Evolutionary conservation across 2,888 invertebrate species (phyloP).

Genomic region (Synanthedon andrenaeformis): DNA sequence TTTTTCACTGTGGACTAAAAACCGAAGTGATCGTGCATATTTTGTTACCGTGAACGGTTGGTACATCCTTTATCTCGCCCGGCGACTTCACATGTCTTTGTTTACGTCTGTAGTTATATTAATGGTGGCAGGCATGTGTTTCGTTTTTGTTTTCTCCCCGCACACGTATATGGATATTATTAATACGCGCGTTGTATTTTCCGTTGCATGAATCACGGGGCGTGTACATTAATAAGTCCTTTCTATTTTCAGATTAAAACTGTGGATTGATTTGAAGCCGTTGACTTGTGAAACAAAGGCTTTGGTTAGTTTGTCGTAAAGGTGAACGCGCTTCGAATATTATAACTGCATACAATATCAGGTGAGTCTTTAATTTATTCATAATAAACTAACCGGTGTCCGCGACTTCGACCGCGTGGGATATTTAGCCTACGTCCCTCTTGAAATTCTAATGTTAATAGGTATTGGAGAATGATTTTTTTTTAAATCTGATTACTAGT

Average conservation of each 20-base stretch:
- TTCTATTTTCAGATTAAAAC: conserved; percentile 66
- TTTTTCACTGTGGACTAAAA: conserved; percentile 53
- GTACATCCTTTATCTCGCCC: conserved; percentile 33
- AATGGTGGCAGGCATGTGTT: conserved; percentile 36
- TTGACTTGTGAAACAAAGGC: conserved; percentile 64
- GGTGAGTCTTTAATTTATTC: too few relatives aligned
- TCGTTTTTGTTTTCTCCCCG: conserved; percentile 40
- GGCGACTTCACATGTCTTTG: conserved; percentile 45
- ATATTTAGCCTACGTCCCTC: too few relatives aligned
- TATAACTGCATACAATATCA: conserved; percentile 23
- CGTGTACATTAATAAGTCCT: conserved; percentile 56
- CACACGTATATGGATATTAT: conserved; percentile 29
- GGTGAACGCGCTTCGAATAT: conserved; percentile 54
- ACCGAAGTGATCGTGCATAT: conserved; percentile 40
- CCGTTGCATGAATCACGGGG: conserved; percentile 43
- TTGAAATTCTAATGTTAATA: too few relatives aligned
- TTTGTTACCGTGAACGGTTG: conserved; percentile 53
- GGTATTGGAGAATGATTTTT: too few relatives aligned
- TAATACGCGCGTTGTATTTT: conserved; percentile 39
- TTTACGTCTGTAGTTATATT: conserved; percentile 52
- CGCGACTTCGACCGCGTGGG: too few relatives aligned
- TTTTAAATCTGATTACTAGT: too few relatives aligned
- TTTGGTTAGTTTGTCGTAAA: conserved; percentile 43
- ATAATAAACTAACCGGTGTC: too few relatives aligned
- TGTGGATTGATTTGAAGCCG: conserved; percentile 60